phyloP scores from a whole-genome alignment of 1,140 invertebrate genomes.

The Apolygus lucorum region DNA sequence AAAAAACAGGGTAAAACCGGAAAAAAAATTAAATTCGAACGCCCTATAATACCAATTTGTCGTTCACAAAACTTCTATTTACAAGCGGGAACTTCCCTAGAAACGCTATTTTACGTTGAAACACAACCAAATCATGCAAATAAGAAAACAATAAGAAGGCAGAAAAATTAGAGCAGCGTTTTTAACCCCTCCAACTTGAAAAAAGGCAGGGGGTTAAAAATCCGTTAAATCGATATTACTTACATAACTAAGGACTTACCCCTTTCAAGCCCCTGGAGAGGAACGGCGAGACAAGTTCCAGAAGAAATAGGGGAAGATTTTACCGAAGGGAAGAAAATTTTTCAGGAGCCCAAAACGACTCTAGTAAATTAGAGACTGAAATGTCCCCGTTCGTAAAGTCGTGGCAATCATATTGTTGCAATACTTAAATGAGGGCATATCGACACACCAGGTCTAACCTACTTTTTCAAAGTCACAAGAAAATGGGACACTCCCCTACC shows the following conservation, averaged over 20 bases:
- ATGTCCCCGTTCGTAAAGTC: constrained; percentile 10
- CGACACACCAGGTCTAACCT: constrained; percentile 13
- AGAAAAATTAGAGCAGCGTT: background rate
- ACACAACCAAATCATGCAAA: background rate
- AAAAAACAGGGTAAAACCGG: too few species aligned
- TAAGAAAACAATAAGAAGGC: too few species aligned
- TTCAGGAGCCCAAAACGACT: too few species aligned
- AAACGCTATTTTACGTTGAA: too few species aligned
- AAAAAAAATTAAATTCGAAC: too few species aligned
- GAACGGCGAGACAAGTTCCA: background rate
- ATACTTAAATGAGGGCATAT: constrained; percentile 15
- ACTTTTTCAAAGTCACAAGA: constrained; percentile 16
- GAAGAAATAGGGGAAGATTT: too few species aligned
- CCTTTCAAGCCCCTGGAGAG: background rate
- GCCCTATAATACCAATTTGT: too few species aligned
- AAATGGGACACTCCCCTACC: constrained; percentile 15
- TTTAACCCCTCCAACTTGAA: background rate
- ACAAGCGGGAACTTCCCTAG: too few species aligned
- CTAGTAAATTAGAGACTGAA: background rate
- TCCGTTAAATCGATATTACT: constrained; percentile 15
- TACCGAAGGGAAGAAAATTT: too few species aligned
- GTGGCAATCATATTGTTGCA: constrained; percentile 14
- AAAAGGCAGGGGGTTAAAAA: constrained; percentile 6
- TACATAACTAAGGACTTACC: constrained; percentile 10
- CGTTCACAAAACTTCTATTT: too few species aligned